Percentiles rank a stretch among this genome's conserved stretches.
phyloP scores from a whole-genome alignment of 1,140 invertebrate species.

The Triops cancriformis region DNA sequence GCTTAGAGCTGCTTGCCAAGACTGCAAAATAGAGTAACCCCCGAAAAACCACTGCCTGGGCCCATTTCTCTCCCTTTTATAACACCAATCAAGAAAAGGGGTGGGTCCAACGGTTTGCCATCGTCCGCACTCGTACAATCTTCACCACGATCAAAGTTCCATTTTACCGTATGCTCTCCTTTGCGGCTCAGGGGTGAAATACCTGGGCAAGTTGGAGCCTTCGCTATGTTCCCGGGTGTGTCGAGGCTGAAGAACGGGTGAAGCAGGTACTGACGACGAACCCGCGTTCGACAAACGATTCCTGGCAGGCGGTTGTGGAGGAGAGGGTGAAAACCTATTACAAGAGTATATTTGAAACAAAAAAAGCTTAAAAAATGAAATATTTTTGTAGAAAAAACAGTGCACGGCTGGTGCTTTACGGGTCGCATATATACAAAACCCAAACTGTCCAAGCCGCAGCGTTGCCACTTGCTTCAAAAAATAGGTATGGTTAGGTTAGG shows the following conservation, averaged over 20 bases:
- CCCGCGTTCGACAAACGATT: conserved; percentile 25
- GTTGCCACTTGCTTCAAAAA: no score
- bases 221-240: conserved; percentile 20
- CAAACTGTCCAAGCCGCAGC: no score
- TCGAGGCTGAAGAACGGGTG: conserved; percentile 26
- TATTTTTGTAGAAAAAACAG: no score
- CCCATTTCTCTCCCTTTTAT: background rate
- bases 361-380: no score
- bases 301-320: conserved; percentile 22
- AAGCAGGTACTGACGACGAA: conserved; percentile 28
- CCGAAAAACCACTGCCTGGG: background rate
- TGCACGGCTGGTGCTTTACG: no score
- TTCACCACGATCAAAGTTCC: background rate
- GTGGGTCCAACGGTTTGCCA: background rate
- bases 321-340: conserved; percentile 23
- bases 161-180: conserved; percentile 41
- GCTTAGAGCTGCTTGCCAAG: background rate
- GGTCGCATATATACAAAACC: no score
- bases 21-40: background rate
- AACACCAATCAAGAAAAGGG: background rate
- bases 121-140: background rate
- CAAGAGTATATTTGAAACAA: background rate
- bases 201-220: conserved; percentile 33
- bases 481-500: no score
- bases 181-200: conserved; percentile 63